Evolutionary conservation across 2,797 vertebrate genomes (phyloP), one percentile per base, ranked within the genome.

Genomic region (Dromococcyx pavoninus): DNA sequence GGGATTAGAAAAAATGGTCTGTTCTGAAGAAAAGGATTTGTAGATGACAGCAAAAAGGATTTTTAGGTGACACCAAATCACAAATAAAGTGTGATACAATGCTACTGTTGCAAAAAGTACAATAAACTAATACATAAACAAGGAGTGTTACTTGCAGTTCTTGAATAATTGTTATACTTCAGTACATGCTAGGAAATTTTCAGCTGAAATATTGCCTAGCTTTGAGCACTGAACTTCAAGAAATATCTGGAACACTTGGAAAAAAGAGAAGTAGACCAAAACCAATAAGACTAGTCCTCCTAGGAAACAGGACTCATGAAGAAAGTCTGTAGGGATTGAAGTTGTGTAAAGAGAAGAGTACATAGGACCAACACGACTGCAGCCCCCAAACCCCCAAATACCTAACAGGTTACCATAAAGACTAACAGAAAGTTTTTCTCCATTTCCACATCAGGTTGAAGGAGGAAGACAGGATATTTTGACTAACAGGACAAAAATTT

Each of bases 401-500:
- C 14, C 2, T 51, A 86, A 86, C 33, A 56, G 30, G 28, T 61
- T 83, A 86, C 18, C 44, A 60, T n/a, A 86, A 89, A 58, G 43
- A 27, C 58, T 61, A 81, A 81, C 1, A 7, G 73, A 84, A 94
- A 77, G 14, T 25, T 93, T 46, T 86, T 81, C 41, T 81, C 27
- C 39, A 44, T 61, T 93, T 93, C 54, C n/a, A 64, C 58, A 65
- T 67, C n/a, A 78, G 58, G 39, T 32, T 92, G 70, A 88, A 88
- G 79, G 58, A 89, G n/a, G 35, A 77, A 81, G 74, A 85, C 54
- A 60, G 58, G 39, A 27, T 65, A 84, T 90, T 93, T 86, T 90
- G 66, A 80, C 83, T 90, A 86, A 95, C 2, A 6, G 62, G 69
- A 84, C 41, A 91, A 94, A 90, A 91, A 84, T 37, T 46, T 91